Evolutionary conservation across 1,140 invertebrate species (phyloP).

Genomic region (Saccostrea cuccullata): DNA sequence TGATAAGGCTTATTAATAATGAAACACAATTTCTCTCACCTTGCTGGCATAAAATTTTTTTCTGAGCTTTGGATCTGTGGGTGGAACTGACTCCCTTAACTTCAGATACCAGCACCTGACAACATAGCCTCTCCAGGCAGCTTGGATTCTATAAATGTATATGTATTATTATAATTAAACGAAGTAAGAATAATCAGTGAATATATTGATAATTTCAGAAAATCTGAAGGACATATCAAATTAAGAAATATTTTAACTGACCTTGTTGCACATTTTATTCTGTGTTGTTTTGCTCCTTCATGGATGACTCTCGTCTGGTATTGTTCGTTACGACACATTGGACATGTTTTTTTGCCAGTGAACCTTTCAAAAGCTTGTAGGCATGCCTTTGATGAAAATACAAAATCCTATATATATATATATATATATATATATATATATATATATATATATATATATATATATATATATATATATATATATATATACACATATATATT

Average conservation of each 20-base stretch:
- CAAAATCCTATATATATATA: too few species aligned
- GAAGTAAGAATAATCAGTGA: neutral
- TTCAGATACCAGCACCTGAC: constrained; percentile 76
- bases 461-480: too few species aligned
- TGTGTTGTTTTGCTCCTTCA: constrained; percentile 73
- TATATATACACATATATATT: too few species aligned
- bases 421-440: too few species aligned
- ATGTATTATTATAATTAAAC: constrained; percentile 39
- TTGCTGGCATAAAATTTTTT: constrained; percentile 77
- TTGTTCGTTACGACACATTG: constrained; percentile 77
- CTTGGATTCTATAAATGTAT: constrained; percentile 79
- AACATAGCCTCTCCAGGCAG: constrained; percentile 77
- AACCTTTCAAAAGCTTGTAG: constrained; percentile 78
- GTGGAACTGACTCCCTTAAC: constrained; percentile 73
- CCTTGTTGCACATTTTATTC: constrained; percentile 63
- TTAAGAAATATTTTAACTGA: neutral
- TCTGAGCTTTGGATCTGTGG: constrained; percentile 75
- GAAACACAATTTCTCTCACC: constrained; percentile 58
- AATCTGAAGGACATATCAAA: too few species aligned
- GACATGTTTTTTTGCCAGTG: constrained; percentile 76
- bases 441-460: too few species aligned
- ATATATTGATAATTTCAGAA: neutral
- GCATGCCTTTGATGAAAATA: constrained; percentile 64
- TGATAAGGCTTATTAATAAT: too few species aligned
- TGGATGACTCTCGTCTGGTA: constrained; percentile 77